These are phyloP conservation scores for Latrodectus elegans DNA, from an alignment of 2,888 invertebrate species.

Conservation along the genomic window DNA sequence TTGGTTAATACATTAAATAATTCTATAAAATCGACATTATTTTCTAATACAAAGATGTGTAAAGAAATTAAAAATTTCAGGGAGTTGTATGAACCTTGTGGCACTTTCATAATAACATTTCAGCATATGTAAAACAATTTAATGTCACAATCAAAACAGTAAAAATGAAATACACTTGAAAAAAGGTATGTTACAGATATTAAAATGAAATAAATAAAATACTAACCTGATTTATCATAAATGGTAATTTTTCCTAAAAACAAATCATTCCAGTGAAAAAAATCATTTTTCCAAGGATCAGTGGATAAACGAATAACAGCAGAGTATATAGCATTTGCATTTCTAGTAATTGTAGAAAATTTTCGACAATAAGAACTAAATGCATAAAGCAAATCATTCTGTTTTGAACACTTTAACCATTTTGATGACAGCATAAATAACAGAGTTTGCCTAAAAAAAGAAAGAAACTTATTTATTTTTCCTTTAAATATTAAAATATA, in stretches of 20 bases:
- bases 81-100: too few relatives aligned
- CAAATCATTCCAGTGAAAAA: conserved; percentile 30
- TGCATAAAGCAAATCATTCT: conserved; percentile 15
- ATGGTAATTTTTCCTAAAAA: conserved; percentile 15
- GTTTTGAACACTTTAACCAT: conserved; percentile 5
- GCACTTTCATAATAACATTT: too few relatives aligned
- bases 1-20: too few relatives aligned
- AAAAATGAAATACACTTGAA: too few relatives aligned
- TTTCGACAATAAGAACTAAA: background rate
- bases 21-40: too few relatives aligned
- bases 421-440: conserved; percentile 20
- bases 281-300: conserved; percentile 43
- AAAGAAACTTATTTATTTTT: background rate
- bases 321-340: background rate
- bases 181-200: background rate
- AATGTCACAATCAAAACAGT: too few relatives aligned
- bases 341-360: conserved; percentile 12
- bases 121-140: too few relatives aligned
- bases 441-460: conserved; percentile 33
- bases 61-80: too few relatives aligned
- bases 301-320: background rate
- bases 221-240: conserved; percentile 10
- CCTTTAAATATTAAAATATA: too few relatives aligned
- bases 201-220: background rate
- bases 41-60: too few relatives aligned